Evolutionary conservation across 1,140 invertebrate genomes (phyloP).

Genomic region (Pseudoatta argentina): DNA sequence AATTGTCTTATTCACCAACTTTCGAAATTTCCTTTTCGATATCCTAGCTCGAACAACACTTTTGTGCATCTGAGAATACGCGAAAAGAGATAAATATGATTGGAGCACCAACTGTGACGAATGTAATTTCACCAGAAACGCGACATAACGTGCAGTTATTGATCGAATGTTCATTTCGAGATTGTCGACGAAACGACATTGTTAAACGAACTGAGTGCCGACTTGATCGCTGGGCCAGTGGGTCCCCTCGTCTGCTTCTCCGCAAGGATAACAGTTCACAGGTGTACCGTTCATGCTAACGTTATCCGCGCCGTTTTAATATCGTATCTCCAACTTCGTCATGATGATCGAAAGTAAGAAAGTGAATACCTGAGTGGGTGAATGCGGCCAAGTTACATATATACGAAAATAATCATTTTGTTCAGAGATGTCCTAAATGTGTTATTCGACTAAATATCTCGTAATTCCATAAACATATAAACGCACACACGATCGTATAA

Average conservation of each 20-base stretch:
- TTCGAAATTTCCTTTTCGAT: not conserved
- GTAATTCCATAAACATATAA: not conserved
- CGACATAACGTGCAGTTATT: conserved; percentile 3
- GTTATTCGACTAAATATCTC: not conserved
- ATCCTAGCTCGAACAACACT: not conserved
- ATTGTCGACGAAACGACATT: conserved; percentile 77
- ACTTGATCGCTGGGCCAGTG: conserved; percentile 78
- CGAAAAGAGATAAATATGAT: not conserved
- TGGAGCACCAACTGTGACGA: conserved; percentile 2
- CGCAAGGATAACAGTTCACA: conserved; percentile 81
- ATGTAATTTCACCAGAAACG: conserved; percentile 8
- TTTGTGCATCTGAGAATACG: not conserved
- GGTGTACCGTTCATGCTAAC: conserved; percentile 81
- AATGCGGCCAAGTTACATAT: conserved; percentile 24
- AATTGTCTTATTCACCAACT: not conserved
- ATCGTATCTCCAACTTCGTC: conserved; percentile 69
- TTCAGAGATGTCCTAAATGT: not conserved
- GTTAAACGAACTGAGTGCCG: conserved; percentile 75
- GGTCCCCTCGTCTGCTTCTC: conserved; percentile 75
- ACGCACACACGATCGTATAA: no score
- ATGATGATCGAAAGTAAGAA: conserved; percentile 74
- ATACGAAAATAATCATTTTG: conserved; percentile 26
- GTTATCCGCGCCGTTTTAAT: conserved; percentile 77
- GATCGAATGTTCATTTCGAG: conserved; percentile 39
- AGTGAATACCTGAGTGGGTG: conserved; percentile 62